These are phyloP conservation scores for Ambastaia sidthimunki DNA, from an alignment of 2,797 vertebrate species.

Conservation along the genomic window DNA sequence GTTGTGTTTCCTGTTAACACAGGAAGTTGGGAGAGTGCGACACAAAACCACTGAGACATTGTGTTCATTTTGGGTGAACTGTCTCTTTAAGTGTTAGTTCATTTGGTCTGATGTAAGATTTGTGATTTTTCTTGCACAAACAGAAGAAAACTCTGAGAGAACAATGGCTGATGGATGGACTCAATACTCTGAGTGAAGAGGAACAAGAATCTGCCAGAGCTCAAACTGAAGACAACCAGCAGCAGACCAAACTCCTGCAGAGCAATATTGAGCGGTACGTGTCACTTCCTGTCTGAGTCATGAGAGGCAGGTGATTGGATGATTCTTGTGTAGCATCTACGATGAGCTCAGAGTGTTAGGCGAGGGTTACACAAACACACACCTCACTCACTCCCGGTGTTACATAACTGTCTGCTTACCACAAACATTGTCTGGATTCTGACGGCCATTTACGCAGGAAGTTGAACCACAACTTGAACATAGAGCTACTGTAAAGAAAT, in stretches of 20 bases:
- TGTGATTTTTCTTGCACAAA: constrained; percentile 31
- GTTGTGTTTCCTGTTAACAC: neutral
- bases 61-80: no score
- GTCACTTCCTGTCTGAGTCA: constrained; percentile 15
- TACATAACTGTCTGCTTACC: constrained; percentile 47
- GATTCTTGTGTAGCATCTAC: constrained; percentile 40
- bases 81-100: no score
- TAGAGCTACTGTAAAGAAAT: no score
- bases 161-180: constrained; percentile 95
- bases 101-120: neutral
- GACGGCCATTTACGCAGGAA: constrained; percentile 9
- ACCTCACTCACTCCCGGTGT: constrained; percentile 36
- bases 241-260: constrained; percentile 82
- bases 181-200: constrained; percentile 83
- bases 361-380: constrained; percentile 6
- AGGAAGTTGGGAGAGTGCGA: neutral
- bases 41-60: no score
- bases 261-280: constrained; percentile 86
- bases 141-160: constrained; percentile 94
- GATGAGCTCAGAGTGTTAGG: constrained; percentile 20
- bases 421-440: constrained; percentile 24
- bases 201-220: constrained; percentile 88
- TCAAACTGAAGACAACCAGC: constrained; percentile 85
- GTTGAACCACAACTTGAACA: neutral
- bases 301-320: constrained; percentile 40